Evolutionary conservation across 2,797 vertebrate species (phyloP).

Genomic region (Macroramphosus scolopax): DNA sequence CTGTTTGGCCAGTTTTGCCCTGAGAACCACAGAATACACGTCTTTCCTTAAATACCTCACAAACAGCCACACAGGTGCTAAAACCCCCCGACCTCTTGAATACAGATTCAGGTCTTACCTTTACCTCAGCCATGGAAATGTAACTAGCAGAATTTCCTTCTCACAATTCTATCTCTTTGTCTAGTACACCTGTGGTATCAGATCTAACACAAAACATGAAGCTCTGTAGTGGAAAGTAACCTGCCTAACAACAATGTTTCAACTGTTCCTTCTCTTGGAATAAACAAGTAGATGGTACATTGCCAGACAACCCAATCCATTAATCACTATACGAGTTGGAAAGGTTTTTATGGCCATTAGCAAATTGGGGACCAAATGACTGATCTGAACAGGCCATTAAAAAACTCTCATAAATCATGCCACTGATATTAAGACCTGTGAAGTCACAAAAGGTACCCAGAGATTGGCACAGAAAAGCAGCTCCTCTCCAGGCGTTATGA

Average conservation of each 20-base stretch:
- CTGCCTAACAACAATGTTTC: background rate
- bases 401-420: background rate
- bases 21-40: too few species aligned
- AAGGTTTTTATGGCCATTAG: slow-evolving; percentile 18
- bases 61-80: too few species aligned
- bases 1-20: too few species aligned
- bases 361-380: slow-evolving; percentile 9
- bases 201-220: slow-evolving; percentile 16
- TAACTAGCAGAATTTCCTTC: too few species aligned
- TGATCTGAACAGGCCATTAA: background rate
- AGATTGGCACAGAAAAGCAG: too few species aligned
- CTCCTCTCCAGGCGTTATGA: background rate
- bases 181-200: slow-evolving; percentile 2
- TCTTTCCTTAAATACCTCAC: too few species aligned
- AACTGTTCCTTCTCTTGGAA: too few species aligned
- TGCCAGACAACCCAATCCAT: slow-evolving; percentile 6
- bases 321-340: slow-evolving; percentile 1
- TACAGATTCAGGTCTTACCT: too few species aligned
- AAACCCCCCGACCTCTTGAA: too few species aligned
- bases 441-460: background rate
- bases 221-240: background rate
- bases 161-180: too few species aligned
- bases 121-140: too few species aligned
- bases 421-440: background rate
- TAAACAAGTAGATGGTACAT: background rate